Evolutionary conservation across 1,140 invertebrate genomes (phyloP).

Genomic region (Drosophila sucinea): DNA sequence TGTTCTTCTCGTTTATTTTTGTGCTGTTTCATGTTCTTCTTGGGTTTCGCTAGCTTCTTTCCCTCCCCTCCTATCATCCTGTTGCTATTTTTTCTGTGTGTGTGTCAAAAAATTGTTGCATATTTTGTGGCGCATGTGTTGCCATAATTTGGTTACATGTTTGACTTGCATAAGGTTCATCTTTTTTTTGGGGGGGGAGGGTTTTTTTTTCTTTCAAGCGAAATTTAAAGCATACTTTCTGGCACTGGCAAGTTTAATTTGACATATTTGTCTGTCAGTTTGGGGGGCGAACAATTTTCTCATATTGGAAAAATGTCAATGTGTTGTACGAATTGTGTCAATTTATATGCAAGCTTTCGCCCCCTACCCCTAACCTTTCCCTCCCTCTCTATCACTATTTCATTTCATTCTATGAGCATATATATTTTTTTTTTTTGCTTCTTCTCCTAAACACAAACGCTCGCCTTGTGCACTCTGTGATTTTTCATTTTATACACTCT

Average conservation of each 20-base stretch:
- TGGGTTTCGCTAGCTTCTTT: conserved; percentile 7
- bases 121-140: conserved; percentile 68
- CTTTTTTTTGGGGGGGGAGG: neutral
- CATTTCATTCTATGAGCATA: conserved; percentile 7
- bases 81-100: neutral
- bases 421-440: conserved; percentile 18
- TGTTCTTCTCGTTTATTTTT: conserved; percentile 26
- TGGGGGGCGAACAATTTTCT: conserved; percentile 35
- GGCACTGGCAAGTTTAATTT: conserved; percentile 31
- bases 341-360: conserved; percentile 45
- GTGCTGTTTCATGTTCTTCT: conserved; percentile 26
- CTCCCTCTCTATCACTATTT: neutral
- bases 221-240: conserved; percentile 16
- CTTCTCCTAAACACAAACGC: conserved; percentile 13
- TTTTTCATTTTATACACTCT: conserved; percentile 60
- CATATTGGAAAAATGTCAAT: conserved; percentile 31
- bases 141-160: conserved; percentile 70
- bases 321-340: conserved; percentile 62
- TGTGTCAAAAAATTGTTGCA: conserved; percentile 62
- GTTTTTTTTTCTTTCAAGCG: neutral
- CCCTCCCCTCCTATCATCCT: neutral
- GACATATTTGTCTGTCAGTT: conserved; percentile 23
- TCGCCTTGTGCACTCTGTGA: conserved; percentile 50
- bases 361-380: conserved; percentile 19
- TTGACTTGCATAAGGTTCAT: conserved; percentile 45